Base-by-base conservation (phyloP, 2,113 vertebrate species). In the Pleuronectes platessa region DNA sequence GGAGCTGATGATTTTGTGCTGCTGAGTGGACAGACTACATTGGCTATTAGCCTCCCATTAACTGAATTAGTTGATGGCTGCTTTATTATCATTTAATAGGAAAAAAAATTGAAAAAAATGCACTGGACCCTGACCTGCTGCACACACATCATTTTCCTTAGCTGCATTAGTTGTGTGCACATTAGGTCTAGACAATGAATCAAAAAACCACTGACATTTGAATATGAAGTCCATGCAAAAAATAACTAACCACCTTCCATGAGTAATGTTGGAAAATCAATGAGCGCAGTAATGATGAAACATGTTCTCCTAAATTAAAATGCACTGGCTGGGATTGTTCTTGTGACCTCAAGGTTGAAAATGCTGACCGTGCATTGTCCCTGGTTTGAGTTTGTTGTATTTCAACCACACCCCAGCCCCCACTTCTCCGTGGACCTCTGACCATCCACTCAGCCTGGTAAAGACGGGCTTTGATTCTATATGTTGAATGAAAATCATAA, bases 41-140 rank as follows among this genome's bases (percentile, higher is more conserved):
- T 26, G 24, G 31, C 24, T 62, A 67, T 75, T 31, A 61, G 35
- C 40, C 40, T 14, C 66, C 51, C 31, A 47, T 74, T 70, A 40
- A 68, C 13, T 60, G 61, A 72, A 78, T 79, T 51, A 42, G 23
- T 77, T 81, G 51, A 60, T 9, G 17, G 51, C 35, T 35, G 24
- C 45, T 20, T 63, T 77, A 61, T 74, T 78, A 42, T 53, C 12
- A 56, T 71, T 68, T 72, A 21, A 78, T 76, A 74, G 80, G 76
- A 66, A 45, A 58, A 56, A 27, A 31, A 59, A 11, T 1, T n/a
- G n/a, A 59, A 31, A 15, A 2, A 59, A 31, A 15, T 11, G 40
- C 40, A 42, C 10, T 42, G 11, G 40, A n/a, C 51, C 18, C 51
- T 54, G 51, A 51, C 40, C 40, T 42, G 40, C 40, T 42, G 11